These are phyloP conservation scores for Halcyon smyrnensis DNA, from an alignment of 2,797 vertebrate genomes.

Conservation along the genomic window DNA sequence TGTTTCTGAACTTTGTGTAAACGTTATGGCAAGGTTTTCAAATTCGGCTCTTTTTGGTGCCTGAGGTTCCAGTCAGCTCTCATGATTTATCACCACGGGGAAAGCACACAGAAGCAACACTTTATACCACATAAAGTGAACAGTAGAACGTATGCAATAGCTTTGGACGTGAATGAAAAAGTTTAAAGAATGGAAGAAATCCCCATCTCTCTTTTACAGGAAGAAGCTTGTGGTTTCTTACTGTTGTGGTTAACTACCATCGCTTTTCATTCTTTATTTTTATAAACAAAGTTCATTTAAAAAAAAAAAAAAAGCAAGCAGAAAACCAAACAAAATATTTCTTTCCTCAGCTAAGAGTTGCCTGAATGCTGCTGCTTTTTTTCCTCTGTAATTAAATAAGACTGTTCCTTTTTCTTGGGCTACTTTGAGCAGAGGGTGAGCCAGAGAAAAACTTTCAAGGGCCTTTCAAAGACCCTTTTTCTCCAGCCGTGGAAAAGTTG, in stretches of 20 bases:
- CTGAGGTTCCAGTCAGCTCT: background rate
- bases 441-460: background rate
- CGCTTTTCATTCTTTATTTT: background rate
- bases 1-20: background rate
- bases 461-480: background rate
- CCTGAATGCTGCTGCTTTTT: background rate
- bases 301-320: background rate
- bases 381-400: background rate
- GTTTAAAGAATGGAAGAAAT: fast-evolving
- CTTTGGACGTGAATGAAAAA: background rate
- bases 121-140: background rate
- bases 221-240: background rate
- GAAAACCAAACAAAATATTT: background rate
- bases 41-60: background rate
- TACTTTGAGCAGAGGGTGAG: background rate
- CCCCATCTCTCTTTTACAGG: background rate
- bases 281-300: background rate
- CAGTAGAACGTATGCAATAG: background rate
- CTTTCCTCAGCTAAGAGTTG: background rate
- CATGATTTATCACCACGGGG: background rate
- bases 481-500: background rate
- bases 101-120: background rate
- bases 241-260: background rate
- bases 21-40: background rate
- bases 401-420: background rate